A percentile compares a stretch with the other conserved stretches of the same genome.
Conservation (phyloP, 2,888 invertebrate genomes). For the Unio delphinus region DNA sequence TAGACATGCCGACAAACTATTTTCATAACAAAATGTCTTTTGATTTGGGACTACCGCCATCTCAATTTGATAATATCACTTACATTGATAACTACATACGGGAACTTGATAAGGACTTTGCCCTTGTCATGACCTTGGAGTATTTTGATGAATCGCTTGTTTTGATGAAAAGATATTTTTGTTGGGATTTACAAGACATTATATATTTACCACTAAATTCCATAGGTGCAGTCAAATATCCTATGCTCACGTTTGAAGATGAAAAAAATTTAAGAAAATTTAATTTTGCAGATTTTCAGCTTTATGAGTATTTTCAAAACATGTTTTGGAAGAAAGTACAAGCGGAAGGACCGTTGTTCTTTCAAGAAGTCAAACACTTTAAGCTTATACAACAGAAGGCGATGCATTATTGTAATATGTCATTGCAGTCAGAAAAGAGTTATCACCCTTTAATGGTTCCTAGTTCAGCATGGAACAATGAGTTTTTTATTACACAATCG, state of each 20-base stretch:
- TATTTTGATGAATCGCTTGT: constrained; percentile 66
- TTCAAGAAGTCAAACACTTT: constrained; percentile 41
- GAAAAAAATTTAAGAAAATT: constrained; percentile 36
- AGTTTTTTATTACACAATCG: constrained; percentile 19
- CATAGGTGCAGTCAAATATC: constrained; percentile 15
- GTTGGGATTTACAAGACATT: constrained; percentile 64
- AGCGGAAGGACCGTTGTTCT: constrained; percentile 29
- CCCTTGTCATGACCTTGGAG: constrained; percentile 62
- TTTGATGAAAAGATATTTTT: constrained; percentile 55
- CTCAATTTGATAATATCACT: constrained; percentile 16
- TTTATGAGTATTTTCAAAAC: constrained; percentile 54
- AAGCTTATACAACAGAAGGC: constrained; percentile 25
- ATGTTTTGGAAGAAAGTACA: constrained; percentile 44
- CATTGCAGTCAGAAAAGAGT: neutral
- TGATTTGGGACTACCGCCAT: constrained; percentile 37
- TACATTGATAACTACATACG: constrained; percentile 36
- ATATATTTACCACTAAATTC: constrained; percentile 53
- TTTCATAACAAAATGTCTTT: constrained; percentile 37
- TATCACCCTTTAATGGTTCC: constrained; percentile 7
- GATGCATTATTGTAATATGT: constrained; percentile 18
- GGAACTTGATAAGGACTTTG: constrained; percentile 49
- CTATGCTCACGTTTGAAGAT: constrained; percentile 31
- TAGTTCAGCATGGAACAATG: constrained; percentile 22
- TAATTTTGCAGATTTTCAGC: constrained; percentile 54
- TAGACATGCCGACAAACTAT: constrained; percentile 12